phyloP scores from a whole-genome alignment of 2,888 invertebrate genomes.

The Apomyelois bistriatella region DNA sequence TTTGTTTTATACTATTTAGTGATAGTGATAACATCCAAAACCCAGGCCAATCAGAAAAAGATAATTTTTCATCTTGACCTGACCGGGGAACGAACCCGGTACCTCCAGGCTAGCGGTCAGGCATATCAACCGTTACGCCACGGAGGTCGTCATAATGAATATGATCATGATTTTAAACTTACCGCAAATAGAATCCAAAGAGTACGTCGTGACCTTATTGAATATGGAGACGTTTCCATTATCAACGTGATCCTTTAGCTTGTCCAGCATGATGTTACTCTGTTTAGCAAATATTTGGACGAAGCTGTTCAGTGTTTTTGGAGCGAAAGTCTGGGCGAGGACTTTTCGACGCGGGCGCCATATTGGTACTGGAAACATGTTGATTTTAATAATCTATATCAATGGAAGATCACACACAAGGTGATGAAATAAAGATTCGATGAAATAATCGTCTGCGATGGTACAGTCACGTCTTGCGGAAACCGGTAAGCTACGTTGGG shows the following conservation, averaged over 20 bases:
- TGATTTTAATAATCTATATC: background rate
- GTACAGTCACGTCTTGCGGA: too few relatives aligned
- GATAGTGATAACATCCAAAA: too few relatives aligned
- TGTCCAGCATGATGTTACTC: constrained; percentile 1
- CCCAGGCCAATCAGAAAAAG: too few relatives aligned
- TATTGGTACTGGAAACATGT: constrained; percentile 11
- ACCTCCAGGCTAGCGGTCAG: too few relatives aligned
- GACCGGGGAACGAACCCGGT: too few relatives aligned
- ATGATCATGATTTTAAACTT: background rate
- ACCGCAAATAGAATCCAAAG: constrained; percentile 31
- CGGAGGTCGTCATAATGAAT: background rate
- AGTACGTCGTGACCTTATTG: constrained; percentile 24
- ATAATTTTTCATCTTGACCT: too few relatives aligned
- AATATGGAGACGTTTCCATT: constrained; percentile 24
- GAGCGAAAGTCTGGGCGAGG: constrained; percentile 25
- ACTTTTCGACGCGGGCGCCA: constrained; percentile 34
- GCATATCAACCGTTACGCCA: too few relatives aligned
- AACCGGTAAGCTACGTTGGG: too few relatives aligned
- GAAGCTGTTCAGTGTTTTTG: constrained; percentile 25
- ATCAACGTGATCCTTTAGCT: constrained; percentile 9
- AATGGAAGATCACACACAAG: too few relatives aligned
- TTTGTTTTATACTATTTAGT: too few relatives aligned
- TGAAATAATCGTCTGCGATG: too few relatives aligned
- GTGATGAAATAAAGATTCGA: too few relatives aligned
- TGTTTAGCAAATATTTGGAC: constrained; percentile 26